A percentile compares a stretch with the other conserved stretches of the same genome.
phyloP scores from a whole-genome alignment of 2,113 vertebrate genomes.

The Rhinogobius similis region DNA sequence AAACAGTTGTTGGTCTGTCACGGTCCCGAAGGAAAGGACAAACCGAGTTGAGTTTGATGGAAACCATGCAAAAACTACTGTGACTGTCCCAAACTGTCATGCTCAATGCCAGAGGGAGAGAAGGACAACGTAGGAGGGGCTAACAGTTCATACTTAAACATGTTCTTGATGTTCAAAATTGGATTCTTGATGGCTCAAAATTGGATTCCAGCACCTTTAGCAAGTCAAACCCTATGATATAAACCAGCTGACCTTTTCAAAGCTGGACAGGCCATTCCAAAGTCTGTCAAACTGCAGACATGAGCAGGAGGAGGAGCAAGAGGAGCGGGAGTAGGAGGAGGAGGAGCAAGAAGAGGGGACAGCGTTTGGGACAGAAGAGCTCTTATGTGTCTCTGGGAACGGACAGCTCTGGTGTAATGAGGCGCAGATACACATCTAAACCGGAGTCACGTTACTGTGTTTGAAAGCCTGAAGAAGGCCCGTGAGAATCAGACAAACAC shows the following conservation, averaged over 20 bases:
- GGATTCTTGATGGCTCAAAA: neutral
- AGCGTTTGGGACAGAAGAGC: conserved; percentile 42
- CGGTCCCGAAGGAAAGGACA: neutral
- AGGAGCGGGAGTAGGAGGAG: conserved; percentile 13
- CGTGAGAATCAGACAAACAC: conserved; percentile 32
- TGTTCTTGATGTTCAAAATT: neutral
- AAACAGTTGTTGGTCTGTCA: neutral
- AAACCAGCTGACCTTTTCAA: conserved; percentile 39
- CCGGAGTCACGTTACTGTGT: conserved; percentile 52
- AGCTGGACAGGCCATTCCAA: conserved; percentile 11
- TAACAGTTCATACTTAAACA: no score
- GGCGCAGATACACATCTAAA: conserved; percentile 59
- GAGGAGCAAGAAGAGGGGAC: neutral
- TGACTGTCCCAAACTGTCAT: neutral
- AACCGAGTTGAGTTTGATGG: no score
- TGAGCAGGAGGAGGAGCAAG: neutral
- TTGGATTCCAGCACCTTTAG: no score
- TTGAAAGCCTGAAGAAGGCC: conserved; percentile 26
- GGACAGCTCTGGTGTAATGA: conserved; percentile 58
- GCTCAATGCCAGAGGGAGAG: neutral
- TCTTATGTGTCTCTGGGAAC: conserved; percentile 46
- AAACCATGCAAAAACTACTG: neutral
- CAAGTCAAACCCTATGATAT: conserved; percentile 18
- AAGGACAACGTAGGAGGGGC: no score
- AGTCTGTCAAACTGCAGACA: no score